phyloP scores from a whole-genome alignment of 2,797 vertebrate genomes.

The Sebastes steindachneri region DNA sequence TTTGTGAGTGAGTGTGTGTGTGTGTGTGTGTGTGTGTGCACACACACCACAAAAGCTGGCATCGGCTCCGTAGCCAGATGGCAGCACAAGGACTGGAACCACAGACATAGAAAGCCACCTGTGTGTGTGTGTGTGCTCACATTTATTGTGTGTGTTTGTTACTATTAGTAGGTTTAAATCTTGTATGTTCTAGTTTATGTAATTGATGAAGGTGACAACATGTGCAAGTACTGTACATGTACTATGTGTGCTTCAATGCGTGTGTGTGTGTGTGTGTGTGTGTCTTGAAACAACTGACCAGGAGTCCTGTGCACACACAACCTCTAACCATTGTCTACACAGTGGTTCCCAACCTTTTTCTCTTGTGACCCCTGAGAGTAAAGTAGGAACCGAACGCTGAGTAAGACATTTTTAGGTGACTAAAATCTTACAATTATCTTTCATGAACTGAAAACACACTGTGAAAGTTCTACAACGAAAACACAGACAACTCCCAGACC shows the following conservation, averaged over 20 bases:
- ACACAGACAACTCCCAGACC: too few species aligned
- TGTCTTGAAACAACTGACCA: neutral
- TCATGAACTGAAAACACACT: too few species aligned
- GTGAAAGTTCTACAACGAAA: too few species aligned
- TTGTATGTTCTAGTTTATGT: conserved; percentile 8
- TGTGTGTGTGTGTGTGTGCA: neutral
- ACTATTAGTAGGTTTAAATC: conserved; percentile 8
- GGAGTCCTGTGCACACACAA: neutral
- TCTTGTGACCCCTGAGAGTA: neutral
- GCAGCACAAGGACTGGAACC: conserved; percentile 60
- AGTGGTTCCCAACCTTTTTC: neutral
- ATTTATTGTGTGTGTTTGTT: neutral
- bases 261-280: neutral
- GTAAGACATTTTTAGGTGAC: too few species aligned
- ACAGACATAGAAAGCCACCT: conserved; percentile 70
- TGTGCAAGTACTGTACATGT: neutral
- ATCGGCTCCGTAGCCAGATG: conserved; percentile 71
- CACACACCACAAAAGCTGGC: conserved; percentile 54
- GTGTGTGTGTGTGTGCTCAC: conserved; percentile 38
- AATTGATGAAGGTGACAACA: neutral
- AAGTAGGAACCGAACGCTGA: too few species aligned
- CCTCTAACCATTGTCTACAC: neutral
- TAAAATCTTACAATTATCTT: too few species aligned
- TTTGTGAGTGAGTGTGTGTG: neutral
- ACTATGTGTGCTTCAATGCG: neutral